Evolutionary conservation across 2,797 vertebrate genomes (phyloP), one percentile per base, ranked within the genome.

Genomic region (Tympanoctomys barrerae): DNA sequence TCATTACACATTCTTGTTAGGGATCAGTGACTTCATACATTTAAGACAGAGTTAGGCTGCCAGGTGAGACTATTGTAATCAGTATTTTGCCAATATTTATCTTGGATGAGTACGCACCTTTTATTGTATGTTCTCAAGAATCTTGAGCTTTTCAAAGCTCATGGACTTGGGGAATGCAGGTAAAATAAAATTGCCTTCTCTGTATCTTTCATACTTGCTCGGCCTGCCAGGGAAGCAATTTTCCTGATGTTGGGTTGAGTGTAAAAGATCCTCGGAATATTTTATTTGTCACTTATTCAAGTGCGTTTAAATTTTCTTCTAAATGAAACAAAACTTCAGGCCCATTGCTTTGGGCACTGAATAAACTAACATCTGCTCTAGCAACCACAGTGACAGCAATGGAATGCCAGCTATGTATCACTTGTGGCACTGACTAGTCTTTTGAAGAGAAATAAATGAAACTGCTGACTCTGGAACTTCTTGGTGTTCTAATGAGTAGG

Each of bases 261-360:
- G 62, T 89, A 82, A 95, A 95, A 96, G 90, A 95, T 90, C 75
- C 13, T 33, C 75, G 71, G 82, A 96, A 89, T 96, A 95, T 94
- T 96, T 95, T 61, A 90, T 91, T 91, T 97, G 91, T 87, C 91
- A 86, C 64, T 87, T 87, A 94, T 79, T 92, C 91, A 96, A 96
- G 84, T 86, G 52, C 11, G 92, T 93, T 93, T 86, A 54, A 85
- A 62, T 86, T 49, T 71, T 57, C 62, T 66, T 93, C 73, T 78
- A 90, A 93, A 90, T 7, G 24, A 96, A 94, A 89, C 49, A 93
- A 91, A 96, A 90, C 59, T 86, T 79, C 84, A 84, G 93, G 49
- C 71, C 54, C 81, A 62, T 73, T 86, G 81, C 57, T 90, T 95
- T 88, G 90, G 91, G 78, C 82, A 86, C 28, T 46, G 89, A 94